These are phyloP conservation scores for Ephialtes manifestator DNA, from an alignment of 2,888 invertebrate species.

Conservation along the genomic window DNA sequence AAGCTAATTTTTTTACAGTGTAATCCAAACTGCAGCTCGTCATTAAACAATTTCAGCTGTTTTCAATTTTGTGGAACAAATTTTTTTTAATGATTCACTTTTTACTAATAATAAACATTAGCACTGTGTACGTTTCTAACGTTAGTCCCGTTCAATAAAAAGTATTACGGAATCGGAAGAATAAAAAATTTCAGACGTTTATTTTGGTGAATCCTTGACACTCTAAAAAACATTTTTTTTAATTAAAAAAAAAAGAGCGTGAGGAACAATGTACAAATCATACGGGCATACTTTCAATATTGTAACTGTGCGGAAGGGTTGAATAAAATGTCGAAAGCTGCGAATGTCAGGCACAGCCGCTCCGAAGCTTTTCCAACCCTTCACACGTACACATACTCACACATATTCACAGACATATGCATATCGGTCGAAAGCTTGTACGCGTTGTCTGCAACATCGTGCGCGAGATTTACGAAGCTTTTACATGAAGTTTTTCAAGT, in stretches of 20 bases:
- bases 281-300: slow-evolving; percentile 35
- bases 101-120: too few relatives aligned
- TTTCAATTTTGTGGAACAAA: too few relatives aligned
- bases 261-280: slow-evolving; percentile 33
- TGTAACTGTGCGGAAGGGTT: slow-evolving; percentile 31
- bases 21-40: too few relatives aligned
- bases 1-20: too few relatives aligned
- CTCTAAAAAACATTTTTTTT: not conserved
- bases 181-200: not conserved
- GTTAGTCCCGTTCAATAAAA: not conserved
- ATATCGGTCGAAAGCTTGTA: slow-evolving; percentile 16
- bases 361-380: slow-evolving; percentile 45
- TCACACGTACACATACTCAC: slow-evolving; percentile 18
- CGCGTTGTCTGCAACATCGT: slow-evolving; percentile 42
- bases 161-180: not conserved
- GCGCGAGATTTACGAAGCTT: slow-evolving; percentile 56
- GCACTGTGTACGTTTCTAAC: not conserved
- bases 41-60: too few relatives aligned
- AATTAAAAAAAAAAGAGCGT: not conserved
- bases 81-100: too few relatives aligned
- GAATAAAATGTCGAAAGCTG: slow-evolving; percentile 59
- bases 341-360: slow-evolving; percentile 54
- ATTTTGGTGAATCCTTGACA: not conserved
- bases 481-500: slow-evolving; percentile 55
- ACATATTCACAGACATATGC: not conserved